Conservation (phyloP, 2,888 invertebrate species). For the Mythimna vitellina region DNA sequence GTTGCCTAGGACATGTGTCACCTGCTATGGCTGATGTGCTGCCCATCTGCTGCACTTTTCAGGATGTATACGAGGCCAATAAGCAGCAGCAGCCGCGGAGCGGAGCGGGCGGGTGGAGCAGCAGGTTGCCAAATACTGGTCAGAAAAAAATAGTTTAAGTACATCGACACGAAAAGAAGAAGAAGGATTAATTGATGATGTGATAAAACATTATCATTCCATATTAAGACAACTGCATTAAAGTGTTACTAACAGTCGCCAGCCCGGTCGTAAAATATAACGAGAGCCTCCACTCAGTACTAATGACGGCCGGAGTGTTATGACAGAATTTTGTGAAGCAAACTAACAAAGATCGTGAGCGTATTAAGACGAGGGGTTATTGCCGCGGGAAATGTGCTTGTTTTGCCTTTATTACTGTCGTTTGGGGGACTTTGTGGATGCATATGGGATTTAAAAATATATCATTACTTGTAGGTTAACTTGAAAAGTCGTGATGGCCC, state of each 20-base stretch:
- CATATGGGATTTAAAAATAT: slow-evolving; percentile 7
- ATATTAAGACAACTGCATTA: slow-evolving; percentile 76
- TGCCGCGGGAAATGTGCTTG: slow-evolving; percentile 55
- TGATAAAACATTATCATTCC: slow-evolving; percentile 75
- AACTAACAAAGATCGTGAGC: slow-evolving; percentile 62
- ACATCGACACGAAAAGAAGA: too few species aligned
- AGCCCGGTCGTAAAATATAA: slow-evolving; percentile 80
- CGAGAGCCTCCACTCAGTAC: slow-evolving; percentile 70
- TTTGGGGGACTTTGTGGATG: slow-evolving; percentile 9
- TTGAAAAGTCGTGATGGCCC: too few species aligned
- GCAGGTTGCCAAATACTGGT: too few species aligned
- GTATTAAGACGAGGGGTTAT: slow-evolving; percentile 65
- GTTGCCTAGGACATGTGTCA: too few species aligned
- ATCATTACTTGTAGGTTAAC: neutral
- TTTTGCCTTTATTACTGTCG: slow-evolving; percentile 43
- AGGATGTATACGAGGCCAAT: too few species aligned
- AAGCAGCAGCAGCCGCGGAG: too few species aligned
- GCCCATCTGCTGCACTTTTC: too few species aligned
- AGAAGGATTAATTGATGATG: slow-evolving; percentile 63
- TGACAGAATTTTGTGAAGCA: slow-evolving; percentile 61
- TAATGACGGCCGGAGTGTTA: slow-evolving; percentile 68
- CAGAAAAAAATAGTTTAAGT: too few species aligned
- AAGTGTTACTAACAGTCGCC: slow-evolving; percentile 72
- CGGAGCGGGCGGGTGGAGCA: too few species aligned
- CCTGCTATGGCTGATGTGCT: too few species aligned